Evolutionary conservation across 1,140 invertebrate species (phyloP).

Genomic region (Ephestia elutella): DNA sequence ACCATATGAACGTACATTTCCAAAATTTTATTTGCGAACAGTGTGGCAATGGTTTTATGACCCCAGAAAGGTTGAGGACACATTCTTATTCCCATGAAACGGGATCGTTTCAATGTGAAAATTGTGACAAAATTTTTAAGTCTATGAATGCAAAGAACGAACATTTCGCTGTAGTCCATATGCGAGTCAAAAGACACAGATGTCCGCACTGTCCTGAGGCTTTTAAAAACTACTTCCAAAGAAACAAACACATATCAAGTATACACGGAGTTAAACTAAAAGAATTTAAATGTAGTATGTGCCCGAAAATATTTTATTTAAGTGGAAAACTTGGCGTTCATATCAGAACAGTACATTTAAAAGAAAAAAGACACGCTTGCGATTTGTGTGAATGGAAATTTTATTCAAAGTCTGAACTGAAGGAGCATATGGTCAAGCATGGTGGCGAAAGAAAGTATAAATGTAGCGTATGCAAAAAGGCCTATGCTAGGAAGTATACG

Average conservation of each 20-base stretch:
- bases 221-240: constrained; percentile 62
- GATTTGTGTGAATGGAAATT: constrained; percentile 78
- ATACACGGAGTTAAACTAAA: constrained; percentile 59
- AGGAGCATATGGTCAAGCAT: constrained; percentile 79
- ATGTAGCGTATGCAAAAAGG: constrained; percentile 76
- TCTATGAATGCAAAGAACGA: constrained; percentile 55
- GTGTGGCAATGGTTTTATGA: constrained; percentile 81
- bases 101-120: constrained; percentile 58
- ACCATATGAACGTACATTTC: constrained; percentile 69
- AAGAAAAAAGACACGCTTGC: constrained; percentile 74
- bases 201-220: constrained; percentile 58
- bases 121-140: constrained; percentile 67
- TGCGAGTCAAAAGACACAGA: constrained; percentile 52
- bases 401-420: constrained; percentile 75
- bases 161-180: constrained; percentile 53
- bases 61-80: constrained; percentile 49
- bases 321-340: constrained; percentile 60
- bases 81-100: constrained; percentile 66
- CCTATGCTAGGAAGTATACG: constrained; percentile 81
- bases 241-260: constrained; percentile 56
- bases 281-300: constrained; percentile 58
- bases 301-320: constrained; percentile 53
- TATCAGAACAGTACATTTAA: constrained; percentile 54
- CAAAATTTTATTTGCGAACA: constrained; percentile 84
- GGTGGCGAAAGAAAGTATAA: constrained; percentile 78